Base-by-base conservation (phyloP, 1,140 invertebrate genomes). In the Trichomalopsis sarcophagae region DNA sequence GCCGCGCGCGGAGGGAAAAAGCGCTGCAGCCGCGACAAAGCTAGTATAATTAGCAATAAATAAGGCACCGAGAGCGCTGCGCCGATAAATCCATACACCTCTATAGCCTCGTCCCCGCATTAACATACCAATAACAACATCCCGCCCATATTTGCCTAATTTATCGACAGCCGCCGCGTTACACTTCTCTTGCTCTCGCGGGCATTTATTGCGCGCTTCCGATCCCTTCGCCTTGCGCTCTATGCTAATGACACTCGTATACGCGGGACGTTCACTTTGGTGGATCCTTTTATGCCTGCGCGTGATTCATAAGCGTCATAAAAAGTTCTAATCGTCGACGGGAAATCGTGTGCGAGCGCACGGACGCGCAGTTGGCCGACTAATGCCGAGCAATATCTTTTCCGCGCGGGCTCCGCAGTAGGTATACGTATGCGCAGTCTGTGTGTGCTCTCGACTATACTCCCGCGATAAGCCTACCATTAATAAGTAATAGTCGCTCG, bases 91-190 rank as follows among this genome's bases (percentile, higher is more conserved):
- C 76, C 23, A 55, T 44, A 6, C 62, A 13, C 78, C 50, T 55
- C 9, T 55, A 55, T 55, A 2, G 17, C 50, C 47, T 11, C 36
- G 23, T 3, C 47, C 40, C 13, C 30, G 30, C 55, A 85, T 85
- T 85, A 85, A 81, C 84, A 76, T 81, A 80, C 76, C 77, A 80
- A 73, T 80, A 80, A 84, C 76, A 80, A 74, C 83, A 80, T 78
- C n/a, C 71, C 78, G 71, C 78, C 84, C 47, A 84, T 81, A 71
- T 77, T 85, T 50, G 27, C 79, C 62, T 77, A 81, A 81, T 81
- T 85, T 68, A 80, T 81, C 71, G 69, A 79, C 27, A 36, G 77
- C 50, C 23, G 47, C 1, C 62, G 81, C n/a, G 11, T 17, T 71
- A 62, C 55, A 62, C 55, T 21, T 62, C 55, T 62, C 55, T 62